These are phyloP conservation scores for Leptinotarsa haldemani DNA, from an alignment of 2,888 invertebrate species.

Conservation along the genomic window DNA sequence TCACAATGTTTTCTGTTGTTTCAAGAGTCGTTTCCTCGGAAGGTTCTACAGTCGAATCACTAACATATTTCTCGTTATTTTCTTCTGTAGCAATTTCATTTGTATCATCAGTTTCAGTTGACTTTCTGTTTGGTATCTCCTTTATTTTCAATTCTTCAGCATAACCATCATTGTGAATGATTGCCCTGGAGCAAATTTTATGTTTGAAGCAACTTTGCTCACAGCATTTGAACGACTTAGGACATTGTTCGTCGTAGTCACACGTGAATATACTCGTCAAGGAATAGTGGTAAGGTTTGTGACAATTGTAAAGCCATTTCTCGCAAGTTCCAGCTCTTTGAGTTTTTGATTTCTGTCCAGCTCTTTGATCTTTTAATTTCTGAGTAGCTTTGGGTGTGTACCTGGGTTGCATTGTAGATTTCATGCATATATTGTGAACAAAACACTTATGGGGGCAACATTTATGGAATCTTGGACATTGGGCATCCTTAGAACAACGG, in stretches of 20 bases:
- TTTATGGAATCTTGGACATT: constrained; percentile 37
- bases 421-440: constrained; percentile 37
- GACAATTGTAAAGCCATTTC: constrained; percentile 35
- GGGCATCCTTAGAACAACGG: constrained; percentile 35
- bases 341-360: background rate
- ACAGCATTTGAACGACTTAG: constrained; percentile 37
- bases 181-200: constrained; percentile 40
- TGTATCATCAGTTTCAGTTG: no score
- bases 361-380: background rate
- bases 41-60: background rate
- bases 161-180: background rate
- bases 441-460: constrained; percentile 42
- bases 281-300: constrained; percentile 24
- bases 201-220: constrained; percentile 39
- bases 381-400: no score
- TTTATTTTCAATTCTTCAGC: constrained; percentile 14
- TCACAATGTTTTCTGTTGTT: no score
- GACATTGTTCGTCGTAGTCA: constrained; percentile 35
- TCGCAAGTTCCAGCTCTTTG: constrained; percentile 29
- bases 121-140: no score
- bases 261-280: constrained; percentile 34
- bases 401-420: background rate
- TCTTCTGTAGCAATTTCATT: background rate
- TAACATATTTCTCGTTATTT: no score
- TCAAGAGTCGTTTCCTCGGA: background rate